Evolutionary conservation across 2,797 vertebrate genomes (phyloP).

Genomic region (Merluccius polli): DNA sequence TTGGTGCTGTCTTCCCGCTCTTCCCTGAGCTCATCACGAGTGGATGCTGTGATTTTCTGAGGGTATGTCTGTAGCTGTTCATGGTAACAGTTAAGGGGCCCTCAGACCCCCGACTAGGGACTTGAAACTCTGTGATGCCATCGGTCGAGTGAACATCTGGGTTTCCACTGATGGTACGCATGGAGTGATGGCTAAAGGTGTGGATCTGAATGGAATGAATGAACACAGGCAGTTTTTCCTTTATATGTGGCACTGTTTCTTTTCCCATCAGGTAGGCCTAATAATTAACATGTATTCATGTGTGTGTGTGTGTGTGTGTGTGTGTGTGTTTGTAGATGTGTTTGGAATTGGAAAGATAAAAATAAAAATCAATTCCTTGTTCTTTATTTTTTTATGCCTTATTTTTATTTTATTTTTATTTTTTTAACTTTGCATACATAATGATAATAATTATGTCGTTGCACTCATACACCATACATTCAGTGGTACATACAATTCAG

Average conservation of each 20-base stretch:
- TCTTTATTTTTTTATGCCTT: neutral
- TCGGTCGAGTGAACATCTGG: neutral
- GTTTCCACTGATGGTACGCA: neutral
- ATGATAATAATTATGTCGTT: conserved; percentile 9
- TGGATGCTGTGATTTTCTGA: neutral
- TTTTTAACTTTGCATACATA: conserved; percentile 29
- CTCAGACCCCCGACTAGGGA: too few species aligned
- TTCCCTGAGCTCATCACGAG: neutral
- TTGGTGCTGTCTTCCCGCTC: neutral
- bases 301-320: too few species aligned
- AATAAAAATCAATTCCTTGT: neutral
- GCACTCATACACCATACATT: conserved; percentile 5
- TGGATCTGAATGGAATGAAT: neutral
- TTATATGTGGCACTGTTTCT: neutral
- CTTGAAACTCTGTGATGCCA: too few species aligned
- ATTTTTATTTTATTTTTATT: conserved; percentile 27
- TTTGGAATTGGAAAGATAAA: too few species aligned
- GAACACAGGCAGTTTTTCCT: neutral
- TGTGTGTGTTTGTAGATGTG: too few species aligned
- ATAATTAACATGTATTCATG: too few species aligned
- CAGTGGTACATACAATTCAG: conserved; percentile 52
- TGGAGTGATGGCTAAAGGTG: neutral
- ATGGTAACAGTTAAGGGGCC: neutral
- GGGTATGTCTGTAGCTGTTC: neutral
- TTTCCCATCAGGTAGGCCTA: neutral